Evolutionary conservation across 2,113 vertebrate species (phyloP).

Genomic region (Odontophorus gujanensis): DNA sequence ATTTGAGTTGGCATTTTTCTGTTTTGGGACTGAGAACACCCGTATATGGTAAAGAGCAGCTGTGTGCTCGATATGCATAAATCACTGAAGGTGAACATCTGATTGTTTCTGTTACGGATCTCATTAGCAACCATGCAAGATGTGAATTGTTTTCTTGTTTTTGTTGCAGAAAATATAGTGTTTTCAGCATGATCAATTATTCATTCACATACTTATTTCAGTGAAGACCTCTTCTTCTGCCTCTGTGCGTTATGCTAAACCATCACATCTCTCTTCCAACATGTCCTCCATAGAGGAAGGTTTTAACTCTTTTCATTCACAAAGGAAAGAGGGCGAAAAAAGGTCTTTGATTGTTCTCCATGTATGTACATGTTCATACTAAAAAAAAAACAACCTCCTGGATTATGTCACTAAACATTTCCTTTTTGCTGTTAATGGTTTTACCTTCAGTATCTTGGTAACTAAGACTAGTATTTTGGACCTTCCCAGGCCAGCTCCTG

Average conservation of each 20-base stretch:
- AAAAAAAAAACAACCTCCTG: not conserved
- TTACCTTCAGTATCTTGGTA: not conserved
- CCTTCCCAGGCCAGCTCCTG: not conserved
- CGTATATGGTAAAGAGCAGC: not conserved
- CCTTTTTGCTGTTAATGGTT: not conserved
- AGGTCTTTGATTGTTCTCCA: not conserved
- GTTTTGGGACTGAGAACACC: not conserved
- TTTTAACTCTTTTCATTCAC: not conserved
- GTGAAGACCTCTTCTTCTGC: not conserved
- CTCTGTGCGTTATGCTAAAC: not conserved
- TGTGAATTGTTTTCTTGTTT: not conserved
- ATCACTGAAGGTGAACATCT: conserved; percentile 32
- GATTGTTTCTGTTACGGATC: conserved; percentile 14
- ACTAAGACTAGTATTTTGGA: not conserved
- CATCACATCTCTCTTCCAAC: not conserved
- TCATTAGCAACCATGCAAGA: not conserved
- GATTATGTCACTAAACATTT: not conserved
- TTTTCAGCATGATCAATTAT: not conserved
- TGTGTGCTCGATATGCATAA: not conserved
- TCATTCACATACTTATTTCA: not conserved
- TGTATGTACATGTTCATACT: not conserved
- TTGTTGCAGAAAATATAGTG: not conserved
- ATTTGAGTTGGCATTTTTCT: not conserved
- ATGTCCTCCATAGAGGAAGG: not conserved
- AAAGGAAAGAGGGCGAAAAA: accelerated